phyloP scores from a whole-genome alignment of 2,888 invertebrate species.

The Chymomyza amoena region DNA sequence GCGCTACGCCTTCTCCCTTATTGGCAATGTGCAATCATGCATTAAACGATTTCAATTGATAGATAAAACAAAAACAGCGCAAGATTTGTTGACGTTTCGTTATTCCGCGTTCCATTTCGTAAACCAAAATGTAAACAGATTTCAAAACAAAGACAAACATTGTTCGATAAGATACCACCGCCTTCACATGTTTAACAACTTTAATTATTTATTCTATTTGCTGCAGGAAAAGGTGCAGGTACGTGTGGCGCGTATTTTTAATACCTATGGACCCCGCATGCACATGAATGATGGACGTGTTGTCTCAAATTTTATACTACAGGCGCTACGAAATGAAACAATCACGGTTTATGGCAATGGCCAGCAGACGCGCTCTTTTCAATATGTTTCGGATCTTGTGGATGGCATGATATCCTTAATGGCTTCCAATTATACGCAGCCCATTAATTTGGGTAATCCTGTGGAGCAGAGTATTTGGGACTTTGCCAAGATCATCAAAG shows the following conservation, averaged over 20 bases:
- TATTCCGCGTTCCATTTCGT: neutral
- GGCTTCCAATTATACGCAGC: slow-evolving; percentile 94
- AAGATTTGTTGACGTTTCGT: neutral
- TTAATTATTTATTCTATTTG: neutral
- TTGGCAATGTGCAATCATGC: slow-evolving; percentile 41
- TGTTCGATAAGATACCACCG: neutral
- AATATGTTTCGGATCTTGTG: slow-evolving; percentile 98
- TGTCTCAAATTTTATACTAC: slow-evolving; percentile 98
- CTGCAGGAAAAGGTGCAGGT: slow-evolving; percentile 91
- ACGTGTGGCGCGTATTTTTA: slow-evolving; percentile 98
- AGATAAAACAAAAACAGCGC: neutral
- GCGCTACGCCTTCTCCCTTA: neutral
- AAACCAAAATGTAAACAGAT: neutral
- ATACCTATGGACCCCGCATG: slow-evolving; percentile 99
- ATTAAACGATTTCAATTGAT: slow-evolving; percentile 40
- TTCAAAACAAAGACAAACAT: neutral
- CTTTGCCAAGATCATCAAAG: slow-evolving; percentile 91
- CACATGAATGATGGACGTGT: slow-evolving; percentile 98
- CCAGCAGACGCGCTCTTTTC: slow-evolving; percentile 96
- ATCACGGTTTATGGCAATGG: slow-evolving; percentile 96
- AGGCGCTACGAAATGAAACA: slow-evolving; percentile 95
- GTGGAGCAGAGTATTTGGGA: slow-evolving; percentile 98
- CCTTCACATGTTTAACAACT: neutral
- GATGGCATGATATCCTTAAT: slow-evolving; percentile 95
- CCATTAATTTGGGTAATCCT: slow-evolving; percentile 98